Conservation (phyloP, 2,113 vertebrate species). For the Phaethon lepturus region DNA sequence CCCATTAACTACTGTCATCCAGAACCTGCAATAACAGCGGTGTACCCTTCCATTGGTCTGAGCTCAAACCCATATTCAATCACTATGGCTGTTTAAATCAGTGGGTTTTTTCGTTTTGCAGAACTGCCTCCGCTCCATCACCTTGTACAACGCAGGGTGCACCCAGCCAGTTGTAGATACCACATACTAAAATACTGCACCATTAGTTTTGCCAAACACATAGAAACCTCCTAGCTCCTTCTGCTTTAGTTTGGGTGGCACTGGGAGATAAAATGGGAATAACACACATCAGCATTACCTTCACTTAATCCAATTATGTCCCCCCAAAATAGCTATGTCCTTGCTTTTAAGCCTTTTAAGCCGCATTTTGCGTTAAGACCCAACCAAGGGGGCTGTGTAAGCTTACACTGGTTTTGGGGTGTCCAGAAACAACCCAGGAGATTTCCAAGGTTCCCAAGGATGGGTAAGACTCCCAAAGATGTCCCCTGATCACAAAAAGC, state of each 20-base stretch:
- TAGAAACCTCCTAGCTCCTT: not conserved
- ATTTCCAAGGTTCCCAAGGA: not conserved
- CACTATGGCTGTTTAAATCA: not conserved
- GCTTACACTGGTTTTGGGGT: not conserved
- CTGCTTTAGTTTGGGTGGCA: not conserved
- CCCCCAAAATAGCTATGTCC: not conserved
- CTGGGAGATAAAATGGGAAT: not conserved
- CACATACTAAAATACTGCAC: not conserved
- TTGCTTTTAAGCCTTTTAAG: not conserved
- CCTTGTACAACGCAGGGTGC: not conserved
- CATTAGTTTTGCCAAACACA: fast-evolving
- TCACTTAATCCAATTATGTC: not conserved
- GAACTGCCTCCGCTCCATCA: not conserved
- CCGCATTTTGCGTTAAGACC: not conserved
- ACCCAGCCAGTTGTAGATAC: fast-evolving
- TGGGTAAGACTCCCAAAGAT: not conserved
- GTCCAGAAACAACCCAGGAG: not conserved
- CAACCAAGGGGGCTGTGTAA: not conserved
- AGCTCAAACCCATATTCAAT: not conserved
- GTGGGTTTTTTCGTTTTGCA: not conserved
- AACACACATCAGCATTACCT: fast-evolving
- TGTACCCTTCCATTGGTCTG: not conserved
- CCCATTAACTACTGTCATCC: not conserved
- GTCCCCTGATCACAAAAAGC: not conserved
- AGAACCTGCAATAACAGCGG: not conserved